Conservation (phyloP, 2,797 vertebrate species). For the Bryconaethiops microstoma region DNA sequence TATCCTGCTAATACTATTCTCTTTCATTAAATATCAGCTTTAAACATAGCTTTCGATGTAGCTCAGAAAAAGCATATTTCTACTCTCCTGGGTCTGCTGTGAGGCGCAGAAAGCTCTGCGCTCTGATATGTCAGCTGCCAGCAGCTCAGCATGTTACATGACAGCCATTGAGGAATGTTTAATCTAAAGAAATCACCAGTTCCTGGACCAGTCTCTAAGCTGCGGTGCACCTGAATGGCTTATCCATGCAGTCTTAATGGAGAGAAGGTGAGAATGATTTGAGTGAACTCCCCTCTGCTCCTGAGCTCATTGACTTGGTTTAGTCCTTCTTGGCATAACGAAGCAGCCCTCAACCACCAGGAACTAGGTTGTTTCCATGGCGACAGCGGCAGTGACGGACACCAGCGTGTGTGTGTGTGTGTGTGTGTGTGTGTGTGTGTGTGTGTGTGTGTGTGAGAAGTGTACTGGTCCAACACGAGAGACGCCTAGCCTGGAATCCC, state of each 20-base stretch:
- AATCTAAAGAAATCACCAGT: background rate
- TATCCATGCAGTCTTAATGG: conserved; percentile 23
- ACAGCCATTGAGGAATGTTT: background rate
- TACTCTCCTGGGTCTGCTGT: background rate
- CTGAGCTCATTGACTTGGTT: conserved; percentile 43
- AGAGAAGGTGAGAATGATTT: conserved; percentile 32
- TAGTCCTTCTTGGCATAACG: conserved; percentile 42
- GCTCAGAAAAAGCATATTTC: background rate
- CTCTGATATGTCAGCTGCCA: background rate
- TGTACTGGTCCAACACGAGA: conserved; percentile 56
- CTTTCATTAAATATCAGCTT: background rate
- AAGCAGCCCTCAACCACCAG: conserved; percentile 48
- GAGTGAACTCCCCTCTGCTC: conserved; percentile 34
- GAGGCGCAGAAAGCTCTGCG: background rate
- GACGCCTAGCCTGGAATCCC: conserved; percentile 55
- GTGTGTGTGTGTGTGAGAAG: conserved; percentile 41
- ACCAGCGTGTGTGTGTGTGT: conserved; percentile 64
- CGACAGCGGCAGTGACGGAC: conserved; percentile 68
- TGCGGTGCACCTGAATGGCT: conserved; percentile 13
- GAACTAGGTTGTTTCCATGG: conserved; percentile 65
- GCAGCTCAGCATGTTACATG: background rate
- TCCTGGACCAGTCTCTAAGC: background rate
- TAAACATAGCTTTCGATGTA: background rate
- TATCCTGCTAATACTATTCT: conserved; percentile 4
- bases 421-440: conserved; percentile 43